phyloP scores from a whole-genome alignment of 2,113 vertebrate species.

The Odontesthes bonariensis region DNA sequence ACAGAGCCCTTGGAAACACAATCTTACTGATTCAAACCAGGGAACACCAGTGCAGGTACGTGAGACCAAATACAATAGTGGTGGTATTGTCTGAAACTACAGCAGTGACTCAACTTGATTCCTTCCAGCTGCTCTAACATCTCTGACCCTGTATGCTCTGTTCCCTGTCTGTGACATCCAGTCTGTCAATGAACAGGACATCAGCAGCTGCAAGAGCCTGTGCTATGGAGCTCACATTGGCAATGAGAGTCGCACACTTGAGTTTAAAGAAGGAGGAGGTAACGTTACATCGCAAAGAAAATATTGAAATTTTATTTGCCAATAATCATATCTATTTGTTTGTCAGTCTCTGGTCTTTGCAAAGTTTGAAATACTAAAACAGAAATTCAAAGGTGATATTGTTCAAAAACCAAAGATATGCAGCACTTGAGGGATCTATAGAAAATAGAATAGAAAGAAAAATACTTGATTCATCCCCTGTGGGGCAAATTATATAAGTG shows the following conservation, averaged over 20 bases:
- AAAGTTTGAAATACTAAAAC: too few species aligned
- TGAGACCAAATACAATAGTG: background rate
- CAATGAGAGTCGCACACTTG: background rate
- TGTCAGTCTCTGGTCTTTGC: too few species aligned
- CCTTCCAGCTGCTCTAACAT: background rate
- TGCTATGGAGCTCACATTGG: background rate
- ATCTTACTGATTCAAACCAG: background rate
- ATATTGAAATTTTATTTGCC: too few species aligned
- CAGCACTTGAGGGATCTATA: too few species aligned
- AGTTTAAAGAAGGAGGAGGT: background rate
- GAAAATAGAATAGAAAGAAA: too few species aligned
- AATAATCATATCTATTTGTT: too few species aligned
- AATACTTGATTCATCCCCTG: too few species aligned
- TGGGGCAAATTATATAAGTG: too few species aligned
- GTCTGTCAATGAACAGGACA: background rate
- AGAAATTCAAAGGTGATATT: too few species aligned
- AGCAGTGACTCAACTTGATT: background rate
- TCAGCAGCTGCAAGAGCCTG: background rate
- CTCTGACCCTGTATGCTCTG: too few species aligned
- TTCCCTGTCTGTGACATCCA: background rate
- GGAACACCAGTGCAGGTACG: background rate
- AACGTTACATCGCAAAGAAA: background rate
- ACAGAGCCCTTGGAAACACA: background rate
- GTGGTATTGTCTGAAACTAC: background rate
- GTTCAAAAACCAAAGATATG: too few species aligned